Evolutionary conservation across 2,888 invertebrate species (phyloP).

Genomic region (Notodonta dromedarius): DNA sequence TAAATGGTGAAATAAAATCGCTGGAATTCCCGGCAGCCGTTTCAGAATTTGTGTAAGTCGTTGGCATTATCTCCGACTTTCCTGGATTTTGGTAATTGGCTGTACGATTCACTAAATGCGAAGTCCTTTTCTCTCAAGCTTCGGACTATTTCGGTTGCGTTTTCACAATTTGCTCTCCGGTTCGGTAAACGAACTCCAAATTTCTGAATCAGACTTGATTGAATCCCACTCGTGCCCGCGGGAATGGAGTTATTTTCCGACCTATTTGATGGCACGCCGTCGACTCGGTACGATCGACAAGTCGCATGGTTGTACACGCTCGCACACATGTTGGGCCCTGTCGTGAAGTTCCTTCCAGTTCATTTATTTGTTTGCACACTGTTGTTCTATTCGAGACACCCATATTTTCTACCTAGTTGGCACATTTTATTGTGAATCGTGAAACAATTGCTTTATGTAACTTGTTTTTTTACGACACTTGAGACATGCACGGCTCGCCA

Average conservation of each 20-base stretch:
- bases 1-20: constrained; percentile 16
- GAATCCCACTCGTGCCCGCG: constrained; percentile 78
- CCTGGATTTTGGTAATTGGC: constrained; percentile 51
- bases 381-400: constrained; percentile 63
- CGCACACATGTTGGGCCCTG: constrained; percentile 69
- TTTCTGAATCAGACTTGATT: constrained; percentile 81
- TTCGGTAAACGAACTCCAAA: constrained; percentile 80
- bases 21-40: constrained; percentile 13
- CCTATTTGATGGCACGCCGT: constrained; percentile 72
- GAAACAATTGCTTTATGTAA: constrained; percentile 42
- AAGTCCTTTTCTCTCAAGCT: constrained; percentile 54
- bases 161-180: constrained; percentile 61
- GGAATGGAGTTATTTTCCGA: constrained; percentile 80
- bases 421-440: constrained; percentile 55
- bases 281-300: constrained; percentile 52
- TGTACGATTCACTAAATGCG: constrained; percentile 51
- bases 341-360: constrained; percentile 78
- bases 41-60: constrained; percentile 26
- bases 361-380: constrained; percentile 76
- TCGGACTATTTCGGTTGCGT: constrained; percentile 63
- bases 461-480: constrained; percentile 35
- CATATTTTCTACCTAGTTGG: constrained; percentile 47
- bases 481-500: background rate
- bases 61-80: constrained; percentile 33
- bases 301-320: constrained; percentile 52